Percentiles rank a stretch among this genome's conserved stretches.
Evolutionary conservation across 2,113 vertebrate species (phyloP).

Genomic region (Carettochelys insculpta): DNA sequence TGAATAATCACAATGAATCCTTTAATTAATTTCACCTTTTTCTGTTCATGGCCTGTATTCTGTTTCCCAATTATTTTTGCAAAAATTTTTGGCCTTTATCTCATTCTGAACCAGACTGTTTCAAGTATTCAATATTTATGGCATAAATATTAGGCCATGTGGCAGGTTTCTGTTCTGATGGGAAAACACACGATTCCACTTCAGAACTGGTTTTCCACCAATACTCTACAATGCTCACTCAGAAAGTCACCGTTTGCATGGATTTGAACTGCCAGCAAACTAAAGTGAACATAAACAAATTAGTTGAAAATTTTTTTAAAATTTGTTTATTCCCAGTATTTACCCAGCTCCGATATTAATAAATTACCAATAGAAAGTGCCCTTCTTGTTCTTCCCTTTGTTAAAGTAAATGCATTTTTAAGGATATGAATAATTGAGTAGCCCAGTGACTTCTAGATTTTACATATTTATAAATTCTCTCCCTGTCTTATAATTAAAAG

Average conservation of each 20-base stretch:
- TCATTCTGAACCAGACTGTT: background rate
- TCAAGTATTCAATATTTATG: background rate
- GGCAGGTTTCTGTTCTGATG: background rate
- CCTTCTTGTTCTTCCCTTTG: constrained; percentile 7
- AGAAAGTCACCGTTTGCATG: background rate
- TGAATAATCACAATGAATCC: constrained; percentile 26
- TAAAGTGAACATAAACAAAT: background rate
- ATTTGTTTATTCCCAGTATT: background rate
- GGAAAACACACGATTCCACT: background rate
- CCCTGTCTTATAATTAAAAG: constrained; percentile 5
- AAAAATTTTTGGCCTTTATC: background rate
- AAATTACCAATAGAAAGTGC: constrained; percentile 25
- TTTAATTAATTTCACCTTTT: constrained; percentile 40
- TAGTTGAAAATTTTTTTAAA: background rate
- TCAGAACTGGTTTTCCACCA: background rate
- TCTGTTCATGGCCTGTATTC: background rate
- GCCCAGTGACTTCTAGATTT: constrained; percentile 48
- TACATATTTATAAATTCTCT: constrained; percentile 46
- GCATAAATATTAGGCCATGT: background rate
- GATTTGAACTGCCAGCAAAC: background rate
- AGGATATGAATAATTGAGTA: constrained; percentile 47
- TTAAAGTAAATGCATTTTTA: constrained; percentile 47
- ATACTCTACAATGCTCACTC: background rate
- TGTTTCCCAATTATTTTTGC: background rate
- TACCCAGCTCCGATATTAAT: constrained; percentile 2